Evolutionary conservation across 2,113 vertebrate genomes (phyloP).

Genomic region (Pedionomus torquatus): DNA sequence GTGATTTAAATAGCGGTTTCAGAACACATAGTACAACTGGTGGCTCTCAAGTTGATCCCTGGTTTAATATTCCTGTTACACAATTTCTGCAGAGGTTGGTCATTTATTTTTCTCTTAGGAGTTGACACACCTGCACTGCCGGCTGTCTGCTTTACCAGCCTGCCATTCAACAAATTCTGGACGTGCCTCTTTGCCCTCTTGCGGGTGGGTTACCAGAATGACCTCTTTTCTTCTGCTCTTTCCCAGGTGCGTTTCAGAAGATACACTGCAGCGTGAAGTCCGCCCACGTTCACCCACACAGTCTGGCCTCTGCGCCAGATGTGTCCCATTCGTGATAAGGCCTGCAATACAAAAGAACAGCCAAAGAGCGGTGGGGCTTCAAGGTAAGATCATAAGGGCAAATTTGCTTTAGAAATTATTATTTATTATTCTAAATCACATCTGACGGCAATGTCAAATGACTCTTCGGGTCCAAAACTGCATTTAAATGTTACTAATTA

Average conservation of each 20-base stretch:
- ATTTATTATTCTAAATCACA: not conserved
- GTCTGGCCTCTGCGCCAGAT: conserved; percentile 90
- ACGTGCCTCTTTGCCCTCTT: not conserved
- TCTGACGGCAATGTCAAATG: not conserved
- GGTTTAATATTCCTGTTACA: not conserved
- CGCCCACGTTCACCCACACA: conserved; percentile 96
- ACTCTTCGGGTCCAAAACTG: not conserved
- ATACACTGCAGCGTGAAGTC: conserved; percentile 93
- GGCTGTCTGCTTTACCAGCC: not conserved
- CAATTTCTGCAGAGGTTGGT: not conserved
- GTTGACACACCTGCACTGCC: not conserved
- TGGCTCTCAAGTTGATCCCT: not conserved
- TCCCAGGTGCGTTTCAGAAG: conserved; percentile 88
- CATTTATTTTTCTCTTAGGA: not conserved
- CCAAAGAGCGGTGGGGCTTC: not conserved
- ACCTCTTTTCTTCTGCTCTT: conserved; percentile 53
- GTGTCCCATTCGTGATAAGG: conserved; percentile 87
- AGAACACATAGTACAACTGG: not conserved
- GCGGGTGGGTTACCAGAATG: not conserved
- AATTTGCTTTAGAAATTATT: not conserved
- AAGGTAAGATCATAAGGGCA: not conserved
- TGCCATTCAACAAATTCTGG: not conserved
- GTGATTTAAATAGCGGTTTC: not conserved
- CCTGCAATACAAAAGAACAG: conserved; percentile 72
- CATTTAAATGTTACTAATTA: not conserved